These are phyloP conservation scores for Machimus rusticus DNA, from an alignment of 2,888 invertebrate genomes.

Conservation along the genomic window DNA sequence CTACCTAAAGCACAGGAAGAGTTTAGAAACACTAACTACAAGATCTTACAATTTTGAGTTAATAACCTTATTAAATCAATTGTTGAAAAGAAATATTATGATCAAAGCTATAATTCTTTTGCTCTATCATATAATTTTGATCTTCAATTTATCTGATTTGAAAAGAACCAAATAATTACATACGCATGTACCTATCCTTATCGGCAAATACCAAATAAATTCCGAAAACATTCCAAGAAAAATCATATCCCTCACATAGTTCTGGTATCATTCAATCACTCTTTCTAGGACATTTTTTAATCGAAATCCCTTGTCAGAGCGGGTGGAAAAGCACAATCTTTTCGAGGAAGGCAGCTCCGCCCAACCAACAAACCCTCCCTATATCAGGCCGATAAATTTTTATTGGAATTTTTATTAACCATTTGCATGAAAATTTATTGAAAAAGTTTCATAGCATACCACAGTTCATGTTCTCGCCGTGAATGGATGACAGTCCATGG, in stretches of 20 bases:
- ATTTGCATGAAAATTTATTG: slow-evolving; percentile 31
- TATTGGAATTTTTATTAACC: slow-evolving; percentile 40
- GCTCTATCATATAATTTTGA: not conserved
- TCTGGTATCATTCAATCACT: not conserved
- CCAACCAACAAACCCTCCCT: not conserved
- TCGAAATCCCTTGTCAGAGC: slow-evolving; percentile 13
- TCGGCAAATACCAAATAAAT: not conserved
- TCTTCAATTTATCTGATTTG: not conserved
- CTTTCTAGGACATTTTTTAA: not conserved
- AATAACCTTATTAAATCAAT: too few relatives aligned
- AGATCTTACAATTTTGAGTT: too few relatives aligned
- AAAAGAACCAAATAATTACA: not conserved
- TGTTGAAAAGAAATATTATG: too few relatives aligned
- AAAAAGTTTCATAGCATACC: slow-evolving; percentile 17
- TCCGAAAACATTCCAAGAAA: not conserved
- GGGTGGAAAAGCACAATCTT: not conserved
- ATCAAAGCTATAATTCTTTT: too few relatives aligned
- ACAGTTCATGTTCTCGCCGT: not conserved
- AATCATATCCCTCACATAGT: not conserved
- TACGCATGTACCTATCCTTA: not conserved
- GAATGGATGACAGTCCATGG: not conserved
- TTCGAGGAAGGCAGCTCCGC: not conserved
- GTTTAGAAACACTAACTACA: too few relatives aligned
- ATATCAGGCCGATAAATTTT: slow-evolving; percentile 12
- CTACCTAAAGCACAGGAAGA: too few relatives aligned